These are phyloP conservation scores for Drosophila yooni DNA, from an alignment of 2,888 invertebrate species.

Conservation along the genomic window DNA sequence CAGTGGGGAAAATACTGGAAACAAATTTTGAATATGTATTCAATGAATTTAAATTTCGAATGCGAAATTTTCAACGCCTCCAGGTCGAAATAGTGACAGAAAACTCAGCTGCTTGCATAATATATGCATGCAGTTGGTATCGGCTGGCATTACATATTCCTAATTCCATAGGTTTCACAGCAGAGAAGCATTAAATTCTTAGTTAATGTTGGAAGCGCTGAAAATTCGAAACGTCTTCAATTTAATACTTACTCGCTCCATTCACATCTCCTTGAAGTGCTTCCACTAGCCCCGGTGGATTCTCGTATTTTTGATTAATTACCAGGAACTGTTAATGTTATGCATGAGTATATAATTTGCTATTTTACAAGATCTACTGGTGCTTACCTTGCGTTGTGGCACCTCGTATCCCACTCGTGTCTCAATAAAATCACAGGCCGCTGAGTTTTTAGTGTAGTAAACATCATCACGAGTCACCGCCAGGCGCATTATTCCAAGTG, in stretches of 20 bases:
- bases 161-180: neutral
- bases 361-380: neutral
- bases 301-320: conserved; percentile 65
- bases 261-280: conserved; percentile 53
- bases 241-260: conserved; percentile 46
- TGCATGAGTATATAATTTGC: neutral
- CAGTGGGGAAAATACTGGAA: conserved; percentile 36
- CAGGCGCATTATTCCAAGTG: conserved; percentile 31
- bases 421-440: conserved; percentile 60
- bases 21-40: conserved; percentile 27
- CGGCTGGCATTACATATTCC: conserved; percentile 5
- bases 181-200: conserved; percentile 20
- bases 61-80: conserved; percentile 55
- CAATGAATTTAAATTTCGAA: conserved; percentile 4
- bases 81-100: conserved; percentile 32
- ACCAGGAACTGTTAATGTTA: conserved; percentile 18
- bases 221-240: conserved; percentile 15
- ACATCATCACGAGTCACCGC: conserved; percentile 73
- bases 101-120: conserved; percentile 10
- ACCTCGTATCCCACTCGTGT: conserved; percentile 63
- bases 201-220: conserved; percentile 46
- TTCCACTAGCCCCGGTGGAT: conserved; percentile 50
- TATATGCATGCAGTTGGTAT: neutral
- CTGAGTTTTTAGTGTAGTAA: conserved; percentile 54
- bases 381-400: conserved; percentile 58